Conservation (phyloP, 2,888 invertebrate species). For the Artemia sinica region DNA sequence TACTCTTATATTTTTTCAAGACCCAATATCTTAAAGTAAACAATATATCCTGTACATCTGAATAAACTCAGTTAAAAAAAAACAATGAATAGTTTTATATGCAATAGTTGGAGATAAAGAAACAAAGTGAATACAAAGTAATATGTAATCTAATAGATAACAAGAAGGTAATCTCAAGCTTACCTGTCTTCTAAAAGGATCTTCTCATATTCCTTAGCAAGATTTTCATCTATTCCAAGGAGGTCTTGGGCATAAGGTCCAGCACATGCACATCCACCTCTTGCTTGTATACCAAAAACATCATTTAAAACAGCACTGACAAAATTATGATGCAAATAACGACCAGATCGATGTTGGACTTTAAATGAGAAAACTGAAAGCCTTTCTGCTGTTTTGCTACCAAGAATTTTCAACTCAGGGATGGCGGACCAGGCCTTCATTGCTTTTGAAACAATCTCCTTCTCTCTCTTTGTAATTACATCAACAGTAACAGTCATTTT, state of each 20-base stretch:
- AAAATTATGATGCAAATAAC: constrained; percentile 73
- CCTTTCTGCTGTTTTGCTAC: constrained; percentile 35
- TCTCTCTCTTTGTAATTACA: constrained; percentile 43
- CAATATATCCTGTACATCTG: too few relatives aligned
- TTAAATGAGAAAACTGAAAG: constrained; percentile 71
- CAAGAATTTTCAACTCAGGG: constrained; percentile 58
- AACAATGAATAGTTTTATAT: too few relatives aligned
- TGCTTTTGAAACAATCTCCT: constrained; percentile 26
- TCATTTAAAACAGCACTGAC: constrained; percentile 72
- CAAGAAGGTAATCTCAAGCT: constrained; percentile 19
- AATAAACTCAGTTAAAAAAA: too few relatives aligned
- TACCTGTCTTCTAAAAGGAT: constrained; percentile 45
- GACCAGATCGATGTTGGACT: constrained; percentile 49
- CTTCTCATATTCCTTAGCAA: constrained; percentile 56
- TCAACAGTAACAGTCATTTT: constrained; percentile 59
- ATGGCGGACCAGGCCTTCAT: constrained; percentile 42
- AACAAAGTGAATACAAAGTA: neutral
- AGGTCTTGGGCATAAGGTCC: constrained; percentile 67
- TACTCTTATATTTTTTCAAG: too few relatives aligned
- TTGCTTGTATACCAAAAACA: constrained; percentile 72
- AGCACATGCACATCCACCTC: constrained; percentile 57
- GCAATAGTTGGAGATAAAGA: neutral
- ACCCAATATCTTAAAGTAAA: too few relatives aligned
- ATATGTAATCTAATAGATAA: neutral
- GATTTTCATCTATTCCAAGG: constrained; percentile 58